Percentiles rank a stretch among this genome's conserved stretches.
These are phyloP conservation scores for Heliconius himera DNA, from an alignment of 1,140 invertebrate species.

Conservation along the genomic window DNA sequence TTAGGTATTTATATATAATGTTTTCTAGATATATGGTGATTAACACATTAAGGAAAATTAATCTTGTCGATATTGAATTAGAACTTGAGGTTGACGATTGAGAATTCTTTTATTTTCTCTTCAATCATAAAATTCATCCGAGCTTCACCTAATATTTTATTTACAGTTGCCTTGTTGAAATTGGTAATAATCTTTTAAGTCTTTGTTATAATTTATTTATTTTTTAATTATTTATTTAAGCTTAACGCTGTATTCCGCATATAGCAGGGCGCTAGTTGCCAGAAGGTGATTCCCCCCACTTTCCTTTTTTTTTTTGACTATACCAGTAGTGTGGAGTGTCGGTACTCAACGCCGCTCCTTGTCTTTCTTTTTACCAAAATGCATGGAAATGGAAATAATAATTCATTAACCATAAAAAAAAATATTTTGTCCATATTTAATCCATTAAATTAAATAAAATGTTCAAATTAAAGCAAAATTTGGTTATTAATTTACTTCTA, in stretches of 20 bases:
- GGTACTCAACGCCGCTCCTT: too few relatives aligned
- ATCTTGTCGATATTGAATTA: constrained; percentile 87
- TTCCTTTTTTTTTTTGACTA: too few relatives aligned
- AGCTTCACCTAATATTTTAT: neutral
- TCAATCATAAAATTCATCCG: neutral
- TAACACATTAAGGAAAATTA: constrained; percentile 90
- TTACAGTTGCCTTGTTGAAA: neutral
- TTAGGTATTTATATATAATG: constrained; percentile 92
- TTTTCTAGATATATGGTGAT: constrained; percentile 96
- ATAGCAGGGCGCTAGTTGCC: too few relatives aligned
- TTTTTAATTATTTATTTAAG: neutral
- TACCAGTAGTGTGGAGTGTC: too few relatives aligned
- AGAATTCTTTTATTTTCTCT: constrained; percentile 18
- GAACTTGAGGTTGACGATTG: constrained; percentile 88
- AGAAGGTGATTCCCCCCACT: too few relatives aligned
- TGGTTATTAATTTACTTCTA: neutral
- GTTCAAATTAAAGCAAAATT: neutral
- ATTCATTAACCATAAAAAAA: neutral
- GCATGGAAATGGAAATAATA: too few relatives aligned
- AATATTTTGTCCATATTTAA: neutral
- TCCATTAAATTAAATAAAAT: neutral
- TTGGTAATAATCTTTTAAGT: neutral
- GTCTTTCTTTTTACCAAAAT: too few relatives aligned
- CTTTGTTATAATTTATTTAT: neutral
- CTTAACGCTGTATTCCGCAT: too few relatives aligned